Evolutionary conservation across 1,140 invertebrate species (phyloP), one percentile per base, ranked within the genome.

Genomic region (Platorchestia sp.): DNA sequence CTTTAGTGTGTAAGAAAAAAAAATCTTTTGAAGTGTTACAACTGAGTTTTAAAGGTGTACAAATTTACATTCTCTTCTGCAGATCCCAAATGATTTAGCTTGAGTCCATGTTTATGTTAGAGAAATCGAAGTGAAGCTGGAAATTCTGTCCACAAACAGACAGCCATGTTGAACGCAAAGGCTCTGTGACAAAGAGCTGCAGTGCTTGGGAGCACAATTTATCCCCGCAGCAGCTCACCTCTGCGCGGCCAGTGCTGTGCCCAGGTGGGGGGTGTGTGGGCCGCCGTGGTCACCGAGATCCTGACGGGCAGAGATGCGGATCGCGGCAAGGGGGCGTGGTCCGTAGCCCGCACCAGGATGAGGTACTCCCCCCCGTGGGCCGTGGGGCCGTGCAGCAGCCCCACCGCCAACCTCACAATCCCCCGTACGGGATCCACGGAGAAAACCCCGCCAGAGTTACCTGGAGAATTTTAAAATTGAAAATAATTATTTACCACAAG

Each of bases 371-470:
- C 91, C 7, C 91, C 91, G 45, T 93, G 91, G 27, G 98, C 45
- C 0, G 96, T 87, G 19, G 95, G 86, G 5, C 86, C 45, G 45
- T 96, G 95, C 6, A 59, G 42, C 45, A 96, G 47, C 3, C 86
- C 51, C 0, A 90, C 45, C 0, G 95, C 86, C 22, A 96, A 95
- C 42, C 95, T 47, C 95, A 99, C 98, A 59, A 98, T 98, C 36
- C 99, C 99, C 95, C 99, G 97, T 27, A 98, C 97, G 6, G 98
- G 97, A 97, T 99, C 98, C 86, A 99, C 98, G 7, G 97, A 97
- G 97, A 99, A 99, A 42, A 98, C 98, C 97, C 98, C 98, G 41
- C 98, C 99, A 59, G 98, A 98, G 97, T 99, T 99, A 0, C 98
- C 98, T 98, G 97, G 47, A 97, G 97, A 89, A 75, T 75, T 3